Evolutionary conservation across 2,797 vertebrate species (phyloP), one percentile per base, ranked within the genome.

Genomic region (Myotis myotis): DNA sequence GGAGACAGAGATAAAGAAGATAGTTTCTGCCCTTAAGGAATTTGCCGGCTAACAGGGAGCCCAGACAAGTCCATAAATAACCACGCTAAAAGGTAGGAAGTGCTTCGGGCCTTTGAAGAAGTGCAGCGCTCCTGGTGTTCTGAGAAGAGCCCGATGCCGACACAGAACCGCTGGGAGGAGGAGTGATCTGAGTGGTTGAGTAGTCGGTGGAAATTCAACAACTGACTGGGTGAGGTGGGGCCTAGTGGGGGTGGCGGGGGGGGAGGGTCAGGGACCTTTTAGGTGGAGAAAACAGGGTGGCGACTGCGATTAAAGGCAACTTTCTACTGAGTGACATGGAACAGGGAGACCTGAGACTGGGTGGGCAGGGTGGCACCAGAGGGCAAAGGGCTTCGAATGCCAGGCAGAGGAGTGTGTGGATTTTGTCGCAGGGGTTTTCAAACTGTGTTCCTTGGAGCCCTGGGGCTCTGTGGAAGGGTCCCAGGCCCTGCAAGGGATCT

Each of bases 1-100:
- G 79, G 91, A 97, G 87, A 92, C 70, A 55, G 55, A 91, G 93
- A 92, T 94, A 62, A 93, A 95, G 95, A 88, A 87, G 95, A 93
- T 28, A 47, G 86, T 70, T 88, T 95, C 83, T 83, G 84, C 93
- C 96, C 75, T 90, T 75, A 92, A 95, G 96, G 95, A 97, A 94
- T 95, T 81, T 93, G 82, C 94, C 2, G 19, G 95, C 94, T 89
- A 87, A 93, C 68, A 6, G 92, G 44, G 90, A 96, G 87, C 64
- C 71, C 75, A 91, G 94, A 96, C 87, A 88, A 79, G 91, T 82
- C 71, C 93, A 95, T 93, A 96, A 95, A 97, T 95, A 95, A 95
- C 89, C 44, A 0, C 0, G 74, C 89, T 95, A 83, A 83, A 82
- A 96, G 94, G 96, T 93, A 64, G 94, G 95, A 47, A 71, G 91